These are phyloP conservation scores for Girardinichthys multiradiatus DNA, from an alignment of 2,113 vertebrate species.

Conservation along the genomic window DNA sequence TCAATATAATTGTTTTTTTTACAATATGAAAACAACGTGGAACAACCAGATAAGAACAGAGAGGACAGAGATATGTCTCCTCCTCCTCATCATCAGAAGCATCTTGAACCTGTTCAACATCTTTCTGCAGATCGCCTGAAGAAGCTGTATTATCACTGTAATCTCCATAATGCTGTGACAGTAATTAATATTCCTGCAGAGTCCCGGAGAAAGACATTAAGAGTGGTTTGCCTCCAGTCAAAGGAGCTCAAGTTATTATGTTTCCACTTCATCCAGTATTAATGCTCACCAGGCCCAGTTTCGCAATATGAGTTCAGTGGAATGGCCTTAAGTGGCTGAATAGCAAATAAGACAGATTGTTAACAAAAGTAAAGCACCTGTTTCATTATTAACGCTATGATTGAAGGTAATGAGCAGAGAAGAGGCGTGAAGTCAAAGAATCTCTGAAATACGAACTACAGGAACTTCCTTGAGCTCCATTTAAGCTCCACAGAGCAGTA, in stretches of 20 bases:
- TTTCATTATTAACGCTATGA: slow-evolving; percentile 72
- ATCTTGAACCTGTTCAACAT: too few species aligned
- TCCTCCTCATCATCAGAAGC: slow-evolving; percentile 23
- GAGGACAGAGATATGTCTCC: neutral
- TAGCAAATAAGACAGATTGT: slow-evolving; percentile 73
- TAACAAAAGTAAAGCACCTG: slow-evolving; percentile 71
- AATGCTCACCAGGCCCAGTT: slow-evolving; percentile 71
- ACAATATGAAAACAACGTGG: neutral
- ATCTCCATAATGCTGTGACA: slow-evolving; percentile 61
- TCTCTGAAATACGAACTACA: slow-evolving; percentile 64
- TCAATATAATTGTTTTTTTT: too few species aligned
- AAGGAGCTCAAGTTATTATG: slow-evolving; percentile 68
- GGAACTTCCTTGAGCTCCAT: slow-evolving; percentile 37
- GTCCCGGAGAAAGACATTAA: slow-evolving; percentile 44
- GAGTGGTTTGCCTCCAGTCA: slow-evolving; percentile 58
- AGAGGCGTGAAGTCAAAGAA: slow-evolving; percentile 56
- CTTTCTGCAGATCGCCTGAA: slow-evolving; percentile 5
- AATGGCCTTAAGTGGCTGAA: slow-evolving; percentile 74
- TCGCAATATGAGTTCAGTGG: slow-evolving; percentile 73
- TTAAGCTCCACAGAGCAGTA: slow-evolving; percentile 12
- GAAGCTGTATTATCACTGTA: slow-evolving; percentile 56
- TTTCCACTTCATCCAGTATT: slow-evolving; percentile 80
- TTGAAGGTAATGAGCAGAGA: slow-evolving; percentile 61
- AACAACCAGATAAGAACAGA: neutral
- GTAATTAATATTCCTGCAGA: slow-evolving; percentile 75